A percentile compares a stretch with the other conserved stretches of the same genome.
These are phyloP conservation scores for Nothocercus nigrocapillus DNA, from an alignment of 2,113 vertebrate species.

Conservation along the genomic window DNA sequence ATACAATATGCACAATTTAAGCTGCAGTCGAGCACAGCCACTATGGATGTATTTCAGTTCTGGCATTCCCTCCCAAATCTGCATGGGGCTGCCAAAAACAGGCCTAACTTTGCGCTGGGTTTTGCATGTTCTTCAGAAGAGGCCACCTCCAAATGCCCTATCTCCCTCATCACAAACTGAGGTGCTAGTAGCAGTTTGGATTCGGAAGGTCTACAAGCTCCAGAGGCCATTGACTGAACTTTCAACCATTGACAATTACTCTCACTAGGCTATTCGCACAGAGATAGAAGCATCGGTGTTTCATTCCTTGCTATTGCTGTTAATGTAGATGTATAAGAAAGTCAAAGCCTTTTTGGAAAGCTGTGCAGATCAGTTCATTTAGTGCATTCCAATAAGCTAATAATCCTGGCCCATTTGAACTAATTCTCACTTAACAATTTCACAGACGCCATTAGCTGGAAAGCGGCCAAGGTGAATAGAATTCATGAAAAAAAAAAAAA, in stretches of 20 bases:
- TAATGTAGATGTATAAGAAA: background rate
- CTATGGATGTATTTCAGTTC: background rate
- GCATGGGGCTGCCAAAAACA: background rate
- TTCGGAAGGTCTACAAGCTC: background rate
- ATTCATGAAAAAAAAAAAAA: background rate
- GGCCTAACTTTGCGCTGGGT: background rate
- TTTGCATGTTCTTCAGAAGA: background rate
- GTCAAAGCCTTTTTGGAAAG: background rate
- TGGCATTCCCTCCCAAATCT: background rate
- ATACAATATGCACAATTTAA: background rate
- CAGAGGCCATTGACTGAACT: background rate
- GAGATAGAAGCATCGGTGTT: background rate
- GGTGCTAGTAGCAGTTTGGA: background rate
- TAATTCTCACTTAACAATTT: background rate
- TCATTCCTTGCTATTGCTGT: background rate
- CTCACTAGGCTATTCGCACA: background rate
- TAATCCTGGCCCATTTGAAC: background rate
- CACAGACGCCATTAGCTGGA: background rate
- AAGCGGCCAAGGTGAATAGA: background rate
- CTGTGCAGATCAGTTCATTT: conserved; percentile 5
- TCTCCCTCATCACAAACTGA: background rate
- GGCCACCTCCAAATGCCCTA: background rate
- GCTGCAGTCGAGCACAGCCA: background rate
- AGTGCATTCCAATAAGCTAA: conserved; percentile 55
- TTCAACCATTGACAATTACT: background rate